Evolutionary conservation across 2,888 invertebrate genomes (phyloP).

Genomic region (Lamellibrachia columna): DNA sequence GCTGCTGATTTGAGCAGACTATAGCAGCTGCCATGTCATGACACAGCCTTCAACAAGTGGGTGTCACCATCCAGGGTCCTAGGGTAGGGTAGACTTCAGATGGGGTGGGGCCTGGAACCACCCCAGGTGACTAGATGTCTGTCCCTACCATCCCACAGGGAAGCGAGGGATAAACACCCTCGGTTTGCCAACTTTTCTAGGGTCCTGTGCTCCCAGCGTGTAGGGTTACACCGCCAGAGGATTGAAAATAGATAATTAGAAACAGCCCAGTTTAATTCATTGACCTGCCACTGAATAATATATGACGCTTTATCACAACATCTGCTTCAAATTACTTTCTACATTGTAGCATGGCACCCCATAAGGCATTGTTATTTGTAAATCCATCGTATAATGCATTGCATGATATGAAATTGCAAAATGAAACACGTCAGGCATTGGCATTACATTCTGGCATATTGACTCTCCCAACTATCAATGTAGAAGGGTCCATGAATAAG

Average conservation of each 20-base stretch:
- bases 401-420: not conserved
- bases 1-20: not conserved
- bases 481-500: not conserved
- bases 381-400: not conserved
- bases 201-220: not conserved
- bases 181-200: not conserved
- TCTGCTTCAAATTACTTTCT: not conserved
- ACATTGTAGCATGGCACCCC: not conserved
- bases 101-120: not conserved
- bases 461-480: too few species aligned
- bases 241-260: not conserved
- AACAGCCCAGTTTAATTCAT: conserved; percentile 16
- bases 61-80: conserved; percentile 6
- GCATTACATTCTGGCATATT: too few species aligned
- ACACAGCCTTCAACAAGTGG: not conserved
- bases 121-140: not conserved
- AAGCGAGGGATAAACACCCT: not conserved
- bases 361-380: not conserved
- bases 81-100: not conserved
- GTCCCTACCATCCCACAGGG: not conserved
- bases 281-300: conserved; percentile 4
- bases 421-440: not conserved
- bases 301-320: conserved; percentile 9
- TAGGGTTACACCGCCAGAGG: not conserved
- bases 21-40: not conserved